Conservation (phyloP, 2,888 invertebrate species). For the Dryobotodes eremita region DNA sequence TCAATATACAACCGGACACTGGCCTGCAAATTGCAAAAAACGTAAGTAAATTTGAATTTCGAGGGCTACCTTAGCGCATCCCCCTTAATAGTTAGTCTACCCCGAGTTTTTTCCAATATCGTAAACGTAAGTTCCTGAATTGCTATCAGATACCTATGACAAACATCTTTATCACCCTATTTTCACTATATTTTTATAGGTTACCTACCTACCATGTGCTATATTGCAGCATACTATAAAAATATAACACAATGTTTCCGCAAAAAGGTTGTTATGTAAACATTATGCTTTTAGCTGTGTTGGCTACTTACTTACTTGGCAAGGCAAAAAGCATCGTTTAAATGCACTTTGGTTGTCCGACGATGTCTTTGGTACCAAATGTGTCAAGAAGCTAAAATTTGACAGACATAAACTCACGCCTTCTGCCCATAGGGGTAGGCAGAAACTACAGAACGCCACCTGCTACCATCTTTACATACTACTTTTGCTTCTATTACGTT, state of each 20-base stretch:
- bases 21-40: too few species aligned
- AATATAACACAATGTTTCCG: slow-evolving; percentile 23
- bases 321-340: slow-evolving; percentile 30
- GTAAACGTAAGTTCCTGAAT: slow-evolving; percentile 3
- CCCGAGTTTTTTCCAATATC: background rate
- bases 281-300: slow-evolving; percentile 38
- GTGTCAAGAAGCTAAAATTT: background rate
- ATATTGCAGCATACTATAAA: background rate
- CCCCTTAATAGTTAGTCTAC: background rate
- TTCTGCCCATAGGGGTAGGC: background rate
- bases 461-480: background rate
- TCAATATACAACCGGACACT: too few species aligned
- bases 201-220: background rate
- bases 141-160: slow-evolving; percentile 2
- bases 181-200: slow-evolving; percentile 23
- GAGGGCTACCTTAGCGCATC: too few species aligned
- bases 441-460: background rate
- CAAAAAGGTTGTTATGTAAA: slow-evolving; percentile 22
- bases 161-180: background rate
- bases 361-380: slow-evolving; percentile 1
- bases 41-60: too few species aligned
- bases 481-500: background rate
- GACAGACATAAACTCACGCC: background rate
- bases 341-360: slow-evolving; percentile 11
- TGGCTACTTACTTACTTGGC: slow-evolving; percentile 9